Evolutionary conservation across 1,140 invertebrate genomes (phyloP).

Genomic region (Rhopalosiphum padi): DNA sequence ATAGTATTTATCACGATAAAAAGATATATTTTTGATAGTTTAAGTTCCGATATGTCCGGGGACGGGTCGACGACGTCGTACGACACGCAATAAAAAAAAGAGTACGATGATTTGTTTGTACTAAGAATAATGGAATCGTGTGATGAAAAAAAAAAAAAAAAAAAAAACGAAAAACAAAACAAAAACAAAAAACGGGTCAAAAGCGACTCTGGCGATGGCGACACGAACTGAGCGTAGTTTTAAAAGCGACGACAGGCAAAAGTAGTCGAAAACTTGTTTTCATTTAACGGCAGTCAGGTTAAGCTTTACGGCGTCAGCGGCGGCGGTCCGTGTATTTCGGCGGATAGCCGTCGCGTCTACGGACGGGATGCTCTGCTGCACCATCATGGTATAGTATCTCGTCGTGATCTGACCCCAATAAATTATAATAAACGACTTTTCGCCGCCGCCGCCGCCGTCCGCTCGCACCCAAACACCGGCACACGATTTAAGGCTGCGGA

Average conservation of each 20-base stretch:
- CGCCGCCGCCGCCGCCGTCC: too few species aligned
- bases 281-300: conserved; percentile 5
- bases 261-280: not conserved
- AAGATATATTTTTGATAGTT: too few species aligned
- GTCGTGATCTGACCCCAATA: conserved; percentile 2
- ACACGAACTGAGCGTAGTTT: not conserved
- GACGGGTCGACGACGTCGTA: too few species aligned
- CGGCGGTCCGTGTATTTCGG: not conserved
- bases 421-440: conserved; percentile 18
- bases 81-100: too few species aligned
- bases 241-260: not conserved
- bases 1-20: too few species aligned
- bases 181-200: not conserved
- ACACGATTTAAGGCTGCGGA: conserved; percentile 7
- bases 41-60: too few species aligned
- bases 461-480: not conserved
- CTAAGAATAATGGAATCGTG: not conserved
- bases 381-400: not conserved
- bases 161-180: too few species aligned
- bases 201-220: not conserved
- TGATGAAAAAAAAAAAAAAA: not conserved
- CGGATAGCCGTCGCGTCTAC: not conserved
- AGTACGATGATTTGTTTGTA: not conserved
- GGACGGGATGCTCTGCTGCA: not conserved
- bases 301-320: not conserved